Conservation (phyloP, 2,113 vertebrate species). For the Zeus faber region DNA sequence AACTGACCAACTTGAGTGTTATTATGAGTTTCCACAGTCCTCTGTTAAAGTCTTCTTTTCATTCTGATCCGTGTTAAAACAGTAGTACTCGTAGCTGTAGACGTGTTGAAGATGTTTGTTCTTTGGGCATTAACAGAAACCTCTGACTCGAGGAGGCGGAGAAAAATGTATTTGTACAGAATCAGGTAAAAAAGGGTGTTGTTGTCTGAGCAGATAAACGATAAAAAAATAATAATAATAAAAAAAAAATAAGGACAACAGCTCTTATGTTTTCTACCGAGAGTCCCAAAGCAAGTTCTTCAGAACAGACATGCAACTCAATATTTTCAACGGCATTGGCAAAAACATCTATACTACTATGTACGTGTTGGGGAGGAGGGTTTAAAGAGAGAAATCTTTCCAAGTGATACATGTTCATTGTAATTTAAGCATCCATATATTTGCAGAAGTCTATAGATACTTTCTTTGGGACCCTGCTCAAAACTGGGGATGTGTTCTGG, state of each 20-base stretch:
- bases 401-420: slow-evolving; percentile 64
- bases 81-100: slow-evolving; percentile 76
- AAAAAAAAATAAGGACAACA: too few species aligned
- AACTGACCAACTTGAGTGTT: slow-evolving; percentile 54
- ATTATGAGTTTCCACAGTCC: slow-evolving; percentile 60
- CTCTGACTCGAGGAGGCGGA: slow-evolving; percentile 51
- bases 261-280: slow-evolving; percentile 52
- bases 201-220: slow-evolving; percentile 59
- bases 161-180: slow-evolving; percentile 68
- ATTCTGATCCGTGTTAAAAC: slow-evolving; percentile 72
- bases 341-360: slow-evolving; percentile 39
- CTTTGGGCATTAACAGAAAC: slow-evolving; percentile 73
- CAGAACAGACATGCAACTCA: slow-evolving; percentile 55
- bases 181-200: slow-evolving; percentile 53
- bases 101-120: slow-evolving; percentile 73
- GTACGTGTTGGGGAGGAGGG: slow-evolving; percentile 44
- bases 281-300: slow-evolving; percentile 62
- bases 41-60: slow-evolving; percentile 69
- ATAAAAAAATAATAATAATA: slow-evolving; percentile 11
- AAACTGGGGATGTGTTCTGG: slow-evolving; percentile 40
- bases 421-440: slow-evolving; percentile 71
- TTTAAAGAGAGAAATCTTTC: slow-evolving; percentile 48
- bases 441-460: slow-evolving; percentile 57
- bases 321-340: slow-evolving; percentile 49
- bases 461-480: slow-evolving; percentile 58